A percentile compares a stretch with the other conserved stretches of the same genome.
Conservation (phyloP, 1,140 invertebrate genomes). For the Tribolium castaneum region DNA sequence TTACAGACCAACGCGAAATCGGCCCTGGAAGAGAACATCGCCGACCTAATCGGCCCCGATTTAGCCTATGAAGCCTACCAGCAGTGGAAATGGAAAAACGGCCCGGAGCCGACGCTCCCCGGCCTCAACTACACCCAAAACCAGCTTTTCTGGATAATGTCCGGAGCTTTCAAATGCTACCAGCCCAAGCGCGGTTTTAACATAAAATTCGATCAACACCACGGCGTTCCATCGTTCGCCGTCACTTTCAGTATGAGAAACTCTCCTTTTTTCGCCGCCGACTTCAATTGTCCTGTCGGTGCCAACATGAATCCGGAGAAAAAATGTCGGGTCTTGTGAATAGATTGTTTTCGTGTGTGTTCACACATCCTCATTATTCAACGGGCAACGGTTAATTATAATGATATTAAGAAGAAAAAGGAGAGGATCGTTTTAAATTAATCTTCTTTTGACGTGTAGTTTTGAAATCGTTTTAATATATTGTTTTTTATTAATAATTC, state of each 20-base stretch:
- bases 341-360: constrained; percentile 8
- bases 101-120: constrained; percentile 68
- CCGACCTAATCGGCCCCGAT: constrained; percentile 85
- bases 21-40: constrained; percentile 91
- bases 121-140: constrained; percentile 66
- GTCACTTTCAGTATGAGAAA: constrained; percentile 76
- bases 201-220: constrained; percentile 5
- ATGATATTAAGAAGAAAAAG: background rate
- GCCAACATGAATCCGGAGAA: constrained; percentile 74
- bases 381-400: constrained; percentile 27
- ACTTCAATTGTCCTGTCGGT: constrained; percentile 71
- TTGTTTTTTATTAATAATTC: background rate
- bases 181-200: constrained; percentile 40
- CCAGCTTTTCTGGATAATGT: constrained; percentile 74
- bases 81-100: constrained; percentile 74
- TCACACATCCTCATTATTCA: constrained; percentile 17
- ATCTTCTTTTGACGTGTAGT: constrained; percentile 16
- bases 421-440: background rate
- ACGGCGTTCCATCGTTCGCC: constrained; percentile 57
- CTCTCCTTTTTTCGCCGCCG: constrained; percentile 71
- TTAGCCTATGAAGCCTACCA: constrained; percentile 86
- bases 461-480: background rate
- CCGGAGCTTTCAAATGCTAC: constrained; percentile 52
- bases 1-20: constrained; percentile 86
- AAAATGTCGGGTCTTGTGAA: constrained; percentile 76